These are phyloP conservation scores for Beaufortia kweichowensis DNA, from an alignment of 2,113 vertebrate genomes.

Conservation along the genomic window DNA sequence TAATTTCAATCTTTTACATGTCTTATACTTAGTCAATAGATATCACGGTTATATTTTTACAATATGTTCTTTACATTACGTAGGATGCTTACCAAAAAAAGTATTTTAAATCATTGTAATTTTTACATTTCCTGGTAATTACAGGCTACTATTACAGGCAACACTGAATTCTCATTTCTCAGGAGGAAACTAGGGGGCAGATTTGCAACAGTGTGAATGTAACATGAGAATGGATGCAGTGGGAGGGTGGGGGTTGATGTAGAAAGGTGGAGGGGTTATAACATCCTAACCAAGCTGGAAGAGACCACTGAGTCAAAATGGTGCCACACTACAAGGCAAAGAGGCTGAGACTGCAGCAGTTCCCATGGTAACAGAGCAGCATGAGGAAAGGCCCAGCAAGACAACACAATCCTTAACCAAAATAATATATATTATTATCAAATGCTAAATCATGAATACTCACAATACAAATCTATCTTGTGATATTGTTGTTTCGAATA, in stretches of 20 bases:
- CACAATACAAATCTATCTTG: neutral
- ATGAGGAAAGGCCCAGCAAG: constrained; percentile 47
- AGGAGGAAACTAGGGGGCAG: constrained; percentile 25
- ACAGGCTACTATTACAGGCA: neutral
- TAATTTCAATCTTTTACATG: no score
- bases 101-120: neutral
- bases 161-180: constrained; percentile 18
- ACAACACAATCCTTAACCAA: neutral
- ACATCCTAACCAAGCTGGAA: constrained; percentile 51
- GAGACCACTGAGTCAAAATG: constrained; percentile 58
- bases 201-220: constrained; percentile 24
- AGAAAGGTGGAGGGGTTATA: constrained; percentile 33
- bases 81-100: no score
- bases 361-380: constrained; percentile 77
- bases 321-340: constrained; percentile 49
- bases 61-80: no score
- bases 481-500: neutral
- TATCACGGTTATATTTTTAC: no score
- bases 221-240: constrained; percentile 29
- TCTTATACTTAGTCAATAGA: no score
- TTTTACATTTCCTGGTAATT: no score
- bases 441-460: constrained; percentile 4
- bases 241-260: constrained; percentile 22
- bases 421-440: neutral
- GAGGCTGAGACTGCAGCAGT: constrained; percentile 73